These are phyloP conservation scores for Astreopora myriophthalma DNA, from an alignment of 64 coral and sea anemone genomes.

Conservation along the genomic window DNA sequence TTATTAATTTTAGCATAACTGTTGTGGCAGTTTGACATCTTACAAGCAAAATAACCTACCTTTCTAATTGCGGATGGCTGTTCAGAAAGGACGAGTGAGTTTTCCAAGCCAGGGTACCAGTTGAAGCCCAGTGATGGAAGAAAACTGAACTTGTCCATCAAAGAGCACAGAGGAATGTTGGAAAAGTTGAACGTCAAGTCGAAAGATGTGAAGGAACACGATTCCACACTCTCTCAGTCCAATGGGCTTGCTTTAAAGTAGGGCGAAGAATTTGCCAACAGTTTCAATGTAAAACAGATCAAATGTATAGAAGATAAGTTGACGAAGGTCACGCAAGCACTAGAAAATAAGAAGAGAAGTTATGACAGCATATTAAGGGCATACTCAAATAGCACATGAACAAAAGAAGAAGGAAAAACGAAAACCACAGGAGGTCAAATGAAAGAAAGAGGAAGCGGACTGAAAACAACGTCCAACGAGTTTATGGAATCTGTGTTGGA, in stretches of 20 bases:
- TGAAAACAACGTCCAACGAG: background rate
- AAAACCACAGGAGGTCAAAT: background rate
- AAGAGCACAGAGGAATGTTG: background rate
- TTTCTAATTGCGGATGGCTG: background rate
- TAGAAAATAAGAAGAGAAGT: background rate
- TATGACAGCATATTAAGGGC: background rate
- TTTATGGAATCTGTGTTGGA: slow-evolving; percentile 5
- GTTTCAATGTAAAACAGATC: background rate
- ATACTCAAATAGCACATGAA: slow-evolving; percentile 10
- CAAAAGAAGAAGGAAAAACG: background rate
- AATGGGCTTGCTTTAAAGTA: background rate
- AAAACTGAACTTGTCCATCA: background rate
- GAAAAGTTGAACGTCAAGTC: background rate
- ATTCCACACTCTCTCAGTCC: background rate
- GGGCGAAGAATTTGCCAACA: background rate
- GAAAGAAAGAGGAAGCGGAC: slow-evolving; percentile 22
- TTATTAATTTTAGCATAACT: background rate
- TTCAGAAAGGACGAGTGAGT: background rate
- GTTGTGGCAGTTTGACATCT: background rate
- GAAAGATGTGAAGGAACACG: background rate
- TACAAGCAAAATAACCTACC: background rate
- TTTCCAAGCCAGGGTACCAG: background rate
- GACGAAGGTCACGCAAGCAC: background rate
- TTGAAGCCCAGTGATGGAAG: background rate
- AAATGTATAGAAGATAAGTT: background rate